Percentiles rank a stretch among this genome's conserved stretches.
Conservation (phyloP, 1,140 invertebrate genomes). For the Kradibia gibbosae region DNA sequence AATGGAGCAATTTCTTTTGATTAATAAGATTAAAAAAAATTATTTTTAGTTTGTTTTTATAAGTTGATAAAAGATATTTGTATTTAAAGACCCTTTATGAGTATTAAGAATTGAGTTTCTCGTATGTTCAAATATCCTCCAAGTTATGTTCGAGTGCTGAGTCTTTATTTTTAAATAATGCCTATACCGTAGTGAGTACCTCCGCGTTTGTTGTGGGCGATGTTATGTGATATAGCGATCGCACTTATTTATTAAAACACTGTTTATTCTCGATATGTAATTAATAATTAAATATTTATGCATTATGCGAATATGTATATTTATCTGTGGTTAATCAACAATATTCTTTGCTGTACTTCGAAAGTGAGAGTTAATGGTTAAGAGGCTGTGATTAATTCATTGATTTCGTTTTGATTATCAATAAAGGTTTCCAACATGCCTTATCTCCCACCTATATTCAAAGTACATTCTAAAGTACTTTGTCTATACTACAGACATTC, state of each 20-base stretch:
- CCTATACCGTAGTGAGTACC: slow-evolving; percentile 68
- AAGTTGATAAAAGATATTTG: not conserved
- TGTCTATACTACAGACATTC: slow-evolving; percentile 71
- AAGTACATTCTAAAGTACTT: slow-evolving; percentile 69
- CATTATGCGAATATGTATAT: slow-evolving; percentile 58
- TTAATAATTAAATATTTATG: slow-evolving; percentile 65
- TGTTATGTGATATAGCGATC: slow-evolving; percentile 56
- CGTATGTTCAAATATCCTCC: slow-evolving; percentile 61
- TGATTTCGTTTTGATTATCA: slow-evolving; percentile 52
- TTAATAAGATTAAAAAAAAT: not conserved
- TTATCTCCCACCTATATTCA: slow-evolving; percentile 57
- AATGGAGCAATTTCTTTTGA: not conserved
- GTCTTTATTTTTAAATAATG: slow-evolving; percentile 50
- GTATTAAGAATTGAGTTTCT: slow-evolving; percentile 27
- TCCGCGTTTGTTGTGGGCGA: slow-evolving; percentile 68
- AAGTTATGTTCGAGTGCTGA: slow-evolving; percentile 68
- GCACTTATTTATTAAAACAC: slow-evolving; percentile 58
- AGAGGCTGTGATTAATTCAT: slow-evolving; percentile 44
- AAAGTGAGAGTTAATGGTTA: slow-evolving; percentile 41
- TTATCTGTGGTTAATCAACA: slow-evolving; percentile 48
- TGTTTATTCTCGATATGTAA: slow-evolving; percentile 58
- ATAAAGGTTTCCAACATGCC: slow-evolving; percentile 66
- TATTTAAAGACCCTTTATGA: not conserved
- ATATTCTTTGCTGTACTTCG: slow-evolving; percentile 48
- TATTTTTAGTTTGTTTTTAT: not conserved